Percentiles rank a stretch among this genome's conserved stretches.
Evolutionary conservation across 2,113 vertebrate genomes (phyloP).

Genomic region (Ctenomys sociabilis): DNA sequence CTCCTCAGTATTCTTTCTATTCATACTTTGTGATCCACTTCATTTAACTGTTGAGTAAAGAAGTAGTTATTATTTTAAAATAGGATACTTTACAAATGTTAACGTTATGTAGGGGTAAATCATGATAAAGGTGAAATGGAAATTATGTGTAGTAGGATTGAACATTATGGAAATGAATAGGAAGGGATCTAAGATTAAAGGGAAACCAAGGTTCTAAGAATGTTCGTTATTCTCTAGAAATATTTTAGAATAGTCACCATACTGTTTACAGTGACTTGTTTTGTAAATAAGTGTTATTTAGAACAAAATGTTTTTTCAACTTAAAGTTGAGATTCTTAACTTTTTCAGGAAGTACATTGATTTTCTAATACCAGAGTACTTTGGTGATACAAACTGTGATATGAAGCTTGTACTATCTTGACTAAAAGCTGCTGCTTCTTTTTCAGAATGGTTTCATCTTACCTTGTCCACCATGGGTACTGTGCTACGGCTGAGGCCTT

Average conservation of each 20-base stretch:
- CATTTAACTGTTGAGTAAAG: neutral
- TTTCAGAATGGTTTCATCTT: conserved; percentile 98
- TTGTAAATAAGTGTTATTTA: neutral
- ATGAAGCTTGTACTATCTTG: conserved; percentile 33
- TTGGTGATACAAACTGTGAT: conserved; percentile 30
- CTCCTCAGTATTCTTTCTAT: neutral
- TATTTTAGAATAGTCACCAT: neutral
- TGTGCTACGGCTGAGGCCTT: conserved; percentile 99
- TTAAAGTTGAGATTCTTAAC: conserved; percentile 33
- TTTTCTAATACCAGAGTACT: neutral
- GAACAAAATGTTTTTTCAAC: conserved; percentile 19
- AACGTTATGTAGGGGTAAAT: neutral
- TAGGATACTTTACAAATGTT: conserved; percentile 1
- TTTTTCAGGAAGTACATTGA: conserved; percentile 38
- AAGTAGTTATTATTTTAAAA: neutral
- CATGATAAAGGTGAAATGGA: neutral
- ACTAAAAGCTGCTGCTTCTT: conserved; percentile 77
- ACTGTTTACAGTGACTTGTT: neutral
- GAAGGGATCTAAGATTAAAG: neutral
- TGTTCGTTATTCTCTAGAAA: neutral
- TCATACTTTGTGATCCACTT: neutral
- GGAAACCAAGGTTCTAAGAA: neutral
- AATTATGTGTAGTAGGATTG: neutral
- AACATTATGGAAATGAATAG: neutral
- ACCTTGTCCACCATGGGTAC: conserved; percentile 99